Conservation (phyloP, 2,113 vertebrate genomes). For the Astur gentilis region DNA sequence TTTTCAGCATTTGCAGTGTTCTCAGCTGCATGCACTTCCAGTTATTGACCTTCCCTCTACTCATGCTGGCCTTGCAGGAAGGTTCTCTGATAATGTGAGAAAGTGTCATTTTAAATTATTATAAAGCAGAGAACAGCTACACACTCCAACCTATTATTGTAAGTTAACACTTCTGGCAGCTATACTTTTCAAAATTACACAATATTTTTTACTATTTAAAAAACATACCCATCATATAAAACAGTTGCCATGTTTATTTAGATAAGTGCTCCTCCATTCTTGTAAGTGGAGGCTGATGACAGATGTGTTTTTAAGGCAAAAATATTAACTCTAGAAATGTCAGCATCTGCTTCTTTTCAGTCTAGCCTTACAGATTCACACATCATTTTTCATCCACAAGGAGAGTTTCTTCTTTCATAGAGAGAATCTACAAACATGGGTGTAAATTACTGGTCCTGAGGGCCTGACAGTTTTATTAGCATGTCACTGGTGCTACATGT, state of each 20-base stretch:
- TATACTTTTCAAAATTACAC: conserved; percentile 24
- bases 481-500: conserved; percentile 12
- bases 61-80: not conserved
- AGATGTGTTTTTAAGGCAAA: conserved; percentile 69
- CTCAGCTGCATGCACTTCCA: not conserved
- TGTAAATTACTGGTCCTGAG: conserved; percentile 49
- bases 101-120: conserved; percentile 43
- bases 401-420: not conserved
- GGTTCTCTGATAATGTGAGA: conserved; percentile 16
- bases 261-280: conserved; percentile 62
- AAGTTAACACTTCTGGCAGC: not conserved
- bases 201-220: conserved; percentile 15
- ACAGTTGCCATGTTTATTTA: conserved; percentile 73
- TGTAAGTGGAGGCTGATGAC: conserved; percentile 68
- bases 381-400: conserved; percentile 65
- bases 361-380: conserved; percentile 53
- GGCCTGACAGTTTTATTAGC: conserved; percentile 69
- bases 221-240: conserved; percentile 30
- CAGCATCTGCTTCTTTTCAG: conserved; percentile 75
- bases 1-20: conserved; percentile 16
- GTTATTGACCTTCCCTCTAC: not conserved
- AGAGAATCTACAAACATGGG: conserved; percentile 58
- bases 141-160: not conserved
- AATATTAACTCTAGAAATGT: conserved; percentile 67
- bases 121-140: not conserved